These are phyloP conservation scores for Ladona fulva DNA, from an alignment of 1,140 invertebrate species.

Conservation along the genomic window DNA sequence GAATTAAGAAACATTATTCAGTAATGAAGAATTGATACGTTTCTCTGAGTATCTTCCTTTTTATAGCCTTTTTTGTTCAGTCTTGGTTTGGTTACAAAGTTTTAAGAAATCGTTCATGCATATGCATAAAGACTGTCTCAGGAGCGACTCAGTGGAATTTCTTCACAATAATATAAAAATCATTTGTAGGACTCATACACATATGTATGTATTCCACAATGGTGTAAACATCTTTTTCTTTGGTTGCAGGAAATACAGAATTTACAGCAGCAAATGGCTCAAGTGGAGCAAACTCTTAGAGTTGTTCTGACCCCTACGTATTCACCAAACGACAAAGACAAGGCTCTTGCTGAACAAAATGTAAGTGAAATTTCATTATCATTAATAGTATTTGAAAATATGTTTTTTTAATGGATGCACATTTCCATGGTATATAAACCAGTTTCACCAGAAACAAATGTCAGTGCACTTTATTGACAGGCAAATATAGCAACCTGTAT, in stretches of 20 bases:
- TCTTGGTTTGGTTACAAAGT: too few species aligned
- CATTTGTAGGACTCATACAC: too few species aligned
- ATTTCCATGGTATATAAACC: conserved; percentile 1
- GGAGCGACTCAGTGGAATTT: too few species aligned
- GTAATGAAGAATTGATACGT: too few species aligned
- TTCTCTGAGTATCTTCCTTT: too few species aligned
- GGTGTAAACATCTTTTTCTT: neutral
- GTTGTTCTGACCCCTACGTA: conserved; percentile 70
- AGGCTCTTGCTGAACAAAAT: conserved; percentile 78
- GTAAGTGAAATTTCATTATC: conserved; percentile 54
- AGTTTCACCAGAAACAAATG: neutral
- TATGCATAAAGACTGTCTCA: too few species aligned
- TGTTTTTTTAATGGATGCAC: neutral
- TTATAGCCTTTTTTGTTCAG: too few species aligned
- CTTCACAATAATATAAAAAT: too few species aligned
- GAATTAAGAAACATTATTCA: too few species aligned
- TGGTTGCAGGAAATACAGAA: conserved; percentile 64
- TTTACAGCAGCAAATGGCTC: conserved; percentile 68
- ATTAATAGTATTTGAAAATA: conserved; percentile 2
- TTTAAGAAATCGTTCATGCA: too few species aligned
- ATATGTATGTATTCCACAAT: neutral
- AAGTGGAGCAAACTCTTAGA: conserved; percentile 76
- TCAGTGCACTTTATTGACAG: neutral
- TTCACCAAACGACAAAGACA: conserved; percentile 71
- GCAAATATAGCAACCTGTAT: neutral